Evolutionary conservation across 1,140 invertebrate genomes (phyloP), one percentile per base, ranked within the genome.

Genomic region (Geopemphigus sp.): DNA sequence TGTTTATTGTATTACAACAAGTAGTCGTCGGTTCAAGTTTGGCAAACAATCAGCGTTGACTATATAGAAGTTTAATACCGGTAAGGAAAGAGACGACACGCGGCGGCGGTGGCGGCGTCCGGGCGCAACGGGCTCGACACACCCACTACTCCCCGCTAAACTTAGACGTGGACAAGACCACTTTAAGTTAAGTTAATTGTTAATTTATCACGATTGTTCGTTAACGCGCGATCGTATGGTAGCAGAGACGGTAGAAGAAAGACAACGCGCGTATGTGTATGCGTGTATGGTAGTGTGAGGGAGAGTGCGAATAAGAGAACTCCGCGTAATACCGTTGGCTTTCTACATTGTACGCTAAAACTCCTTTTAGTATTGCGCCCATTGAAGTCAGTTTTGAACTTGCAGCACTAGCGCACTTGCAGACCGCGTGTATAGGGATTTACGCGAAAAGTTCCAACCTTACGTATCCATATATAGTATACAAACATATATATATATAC

Each of bases 201-300:
- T 76, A 76, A 76, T 76, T 76, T 76, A 76, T 76, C 73, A 57
- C 56, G 54, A 45, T 61, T 76, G 39, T 76, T 61, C 73, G n/a
- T 39, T 76, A 57, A 57, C 56, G 19, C 22, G 45, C 29, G 32
- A 39, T 14, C 1, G 11, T 50, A 14, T 1, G 14, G 47, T 8
- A 12, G 8, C 3, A 3, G 32, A 8, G 32, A 39, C 3, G 8
- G 8, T 8, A 8, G 32, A 39, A 39, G 32, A 39, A 8, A 39
- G 3, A 39, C 32, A 32, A 22, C 24, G 22, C 29, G 47, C 26
- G 22, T 32, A 74, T n/a, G n/a, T n/a, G n/a, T n/a, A n/a, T n/a
- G n/a, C n/a, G n/a, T n/a, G n/a, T n/a, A n/a, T 11, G 39, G 39
- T 45, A 14, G 14, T 8, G 47, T 8, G 14, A 50, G 47, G 12